phyloP scores from a whole-genome alignment of 2,113 vertebrate genomes.

The Fregetta grallaria region DNA sequence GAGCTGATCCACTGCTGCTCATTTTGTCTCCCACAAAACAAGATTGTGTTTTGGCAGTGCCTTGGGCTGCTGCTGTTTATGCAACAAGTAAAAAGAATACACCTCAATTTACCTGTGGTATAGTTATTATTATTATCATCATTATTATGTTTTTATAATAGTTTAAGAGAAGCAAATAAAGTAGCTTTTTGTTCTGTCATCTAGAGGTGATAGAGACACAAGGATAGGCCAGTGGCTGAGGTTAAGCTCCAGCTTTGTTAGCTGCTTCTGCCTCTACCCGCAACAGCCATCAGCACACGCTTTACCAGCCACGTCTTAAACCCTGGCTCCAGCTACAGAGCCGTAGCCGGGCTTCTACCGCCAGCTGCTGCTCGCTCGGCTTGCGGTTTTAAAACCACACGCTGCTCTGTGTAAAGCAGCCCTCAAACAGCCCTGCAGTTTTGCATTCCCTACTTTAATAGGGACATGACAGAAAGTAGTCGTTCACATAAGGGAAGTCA shows the following conservation, averaged over 20 bases:
- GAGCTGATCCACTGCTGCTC: neutral
- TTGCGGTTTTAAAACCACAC: neutral
- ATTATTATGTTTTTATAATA: neutral
- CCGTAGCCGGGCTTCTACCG: neutral
- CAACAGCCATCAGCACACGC: neutral
- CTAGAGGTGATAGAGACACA: neutral
- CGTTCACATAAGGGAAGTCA: neutral
- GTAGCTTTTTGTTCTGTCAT: conserved; percentile 1
- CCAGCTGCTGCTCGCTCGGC: neutral
- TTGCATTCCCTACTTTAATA: neutral
- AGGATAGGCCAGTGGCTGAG: neutral
- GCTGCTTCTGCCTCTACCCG: neutral
- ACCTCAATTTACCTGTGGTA: neutral
- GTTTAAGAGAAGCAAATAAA: conserved; percentile 6
- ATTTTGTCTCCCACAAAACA: neutral
- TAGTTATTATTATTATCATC: neutral
- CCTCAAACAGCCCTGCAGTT: neutral
- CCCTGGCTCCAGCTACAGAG: neutral
- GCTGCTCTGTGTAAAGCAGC: neutral
- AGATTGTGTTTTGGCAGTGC: neutral
- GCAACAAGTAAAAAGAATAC: neutral
- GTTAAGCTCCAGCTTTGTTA: neutral
- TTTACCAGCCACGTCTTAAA: neutral
- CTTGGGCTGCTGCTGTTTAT: conserved; percentile 15
- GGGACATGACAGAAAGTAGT: neutral